phyloP scores from a whole-genome alignment of 1,140 invertebrate species.

The Grapholita molesta region DNA sequence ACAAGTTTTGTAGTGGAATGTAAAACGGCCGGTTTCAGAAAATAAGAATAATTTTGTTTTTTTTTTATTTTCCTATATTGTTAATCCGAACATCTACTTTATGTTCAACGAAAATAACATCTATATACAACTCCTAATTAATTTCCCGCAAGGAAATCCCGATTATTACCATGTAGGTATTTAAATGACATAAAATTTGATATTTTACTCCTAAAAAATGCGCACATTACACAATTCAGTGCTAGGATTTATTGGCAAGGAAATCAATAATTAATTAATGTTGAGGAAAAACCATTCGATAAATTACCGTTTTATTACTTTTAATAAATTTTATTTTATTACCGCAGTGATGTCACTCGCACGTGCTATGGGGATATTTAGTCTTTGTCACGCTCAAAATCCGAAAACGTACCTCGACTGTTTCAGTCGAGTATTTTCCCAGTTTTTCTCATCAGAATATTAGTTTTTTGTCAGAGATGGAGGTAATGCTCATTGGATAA shows the following conservation, averaged over 20 bases:
- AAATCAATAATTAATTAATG: constrained; percentile 9
- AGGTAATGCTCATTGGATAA: no score
- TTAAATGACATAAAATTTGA: background rate
- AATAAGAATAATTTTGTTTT: background rate
- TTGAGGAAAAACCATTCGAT: constrained; percentile 41
- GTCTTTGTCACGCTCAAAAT: constrained; percentile 5
- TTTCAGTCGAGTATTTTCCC: background rate
- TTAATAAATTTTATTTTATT: constrained; percentile 40
- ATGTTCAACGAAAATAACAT: no score
- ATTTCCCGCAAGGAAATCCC: background rate
- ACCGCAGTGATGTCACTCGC: constrained; percentile 29
- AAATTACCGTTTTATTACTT: constrained; percentile 35
- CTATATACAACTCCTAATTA: no score
- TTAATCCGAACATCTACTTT: no score
- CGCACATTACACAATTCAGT: background rate
- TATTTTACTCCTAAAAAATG: background rate
- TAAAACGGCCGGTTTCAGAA: background rate
- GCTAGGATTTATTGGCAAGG: background rate
- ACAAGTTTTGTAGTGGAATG: background rate
- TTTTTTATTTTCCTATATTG: no score
- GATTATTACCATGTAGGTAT: background rate
- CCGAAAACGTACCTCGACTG: background rate
- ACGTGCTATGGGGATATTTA: background rate
- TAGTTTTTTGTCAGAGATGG: no score
- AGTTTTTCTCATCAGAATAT: no score